Percentiles rank a stretch among this genome's conserved stretches.
Conservation (phyloP, 2,888 invertebrate species). For the Nomada fabriciana region DNA sequence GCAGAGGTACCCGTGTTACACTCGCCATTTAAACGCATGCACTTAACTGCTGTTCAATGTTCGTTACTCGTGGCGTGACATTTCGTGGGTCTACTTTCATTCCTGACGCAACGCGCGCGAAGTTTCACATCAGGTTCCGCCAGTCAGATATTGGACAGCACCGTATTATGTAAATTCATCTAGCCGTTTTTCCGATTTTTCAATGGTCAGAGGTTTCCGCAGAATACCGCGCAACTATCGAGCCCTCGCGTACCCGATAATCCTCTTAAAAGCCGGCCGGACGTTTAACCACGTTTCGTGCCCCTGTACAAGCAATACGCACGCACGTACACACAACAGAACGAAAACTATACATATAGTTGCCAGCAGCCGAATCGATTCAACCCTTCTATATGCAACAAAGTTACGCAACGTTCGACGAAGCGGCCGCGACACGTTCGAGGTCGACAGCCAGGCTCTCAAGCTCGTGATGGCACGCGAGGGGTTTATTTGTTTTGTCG, state of each 20-base stretch:
- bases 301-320: no score
- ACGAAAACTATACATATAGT: background rate
- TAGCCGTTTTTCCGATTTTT: background rate
- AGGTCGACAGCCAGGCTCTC: background rate
- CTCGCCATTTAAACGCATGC: background rate
- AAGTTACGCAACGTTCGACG: slow-evolving; percentile 10
- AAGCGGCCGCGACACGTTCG: slow-evolving; percentile 1
- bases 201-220: background rate
- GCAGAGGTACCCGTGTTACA: background rate
- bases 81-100: slow-evolving; percentile 55
- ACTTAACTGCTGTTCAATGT: slow-evolving; percentile 35
- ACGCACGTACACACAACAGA: no score
- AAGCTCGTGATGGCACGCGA: background rate
- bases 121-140: slow-evolving; percentile 47
- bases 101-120: slow-evolving; percentile 51
- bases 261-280: no score
- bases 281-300: no score
- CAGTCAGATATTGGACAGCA: slow-evolving; percentile 3
- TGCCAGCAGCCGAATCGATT: background rate
- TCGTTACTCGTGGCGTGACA: slow-evolving; percentile 47
- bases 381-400: background rate
- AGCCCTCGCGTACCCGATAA: no score
- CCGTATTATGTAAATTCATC: slow-evolving; percentile 30
- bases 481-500: slow-evolving; percentile 41
- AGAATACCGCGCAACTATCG: no score